These are phyloP conservation scores for Meandrusa payeni DNA, from an alignment of 2,888 invertebrate genomes.

Conservation along the genomic window DNA sequence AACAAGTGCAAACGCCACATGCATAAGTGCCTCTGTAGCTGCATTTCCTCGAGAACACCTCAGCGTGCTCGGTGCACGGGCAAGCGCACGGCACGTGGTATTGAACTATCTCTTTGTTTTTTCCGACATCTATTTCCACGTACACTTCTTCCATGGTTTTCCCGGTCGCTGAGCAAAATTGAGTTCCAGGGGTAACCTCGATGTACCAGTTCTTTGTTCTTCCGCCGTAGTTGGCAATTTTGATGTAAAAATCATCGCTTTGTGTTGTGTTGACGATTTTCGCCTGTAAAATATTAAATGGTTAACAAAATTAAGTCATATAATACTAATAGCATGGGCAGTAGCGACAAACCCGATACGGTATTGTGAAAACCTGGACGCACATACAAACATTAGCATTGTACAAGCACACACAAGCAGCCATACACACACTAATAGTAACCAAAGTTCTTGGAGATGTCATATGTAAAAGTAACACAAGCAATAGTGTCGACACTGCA, in stretches of 20 bases:
- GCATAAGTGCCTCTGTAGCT: constrained; percentile 70
- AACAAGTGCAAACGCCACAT: constrained; percentile 84
- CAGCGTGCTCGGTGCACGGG: constrained; percentile 44
- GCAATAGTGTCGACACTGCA: too few relatives aligned
- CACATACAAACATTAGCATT: too few relatives aligned
- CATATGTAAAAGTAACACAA: too few relatives aligned
- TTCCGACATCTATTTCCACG: constrained; percentile 39
- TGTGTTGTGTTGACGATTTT: constrained; percentile 43
- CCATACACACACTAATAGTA: too few relatives aligned
- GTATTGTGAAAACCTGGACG: too few relatives aligned
- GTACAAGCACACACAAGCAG: too few relatives aligned
- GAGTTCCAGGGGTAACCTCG: constrained; percentile 29
- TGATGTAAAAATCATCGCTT: constrained; percentile 31
- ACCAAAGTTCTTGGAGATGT: too few relatives aligned
- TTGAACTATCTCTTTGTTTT: constrained; percentile 41
- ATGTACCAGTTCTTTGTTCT: constrained; percentile 33
- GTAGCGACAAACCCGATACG: too few relatives aligned
- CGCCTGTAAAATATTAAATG: constrained; percentile 25
- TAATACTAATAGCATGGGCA: too few relatives aligned
- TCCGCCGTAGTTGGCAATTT: constrained; percentile 29
- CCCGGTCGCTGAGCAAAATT: constrained; percentile 48
- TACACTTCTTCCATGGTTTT: constrained; percentile 39
- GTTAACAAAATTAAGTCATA: constrained; percentile 12
- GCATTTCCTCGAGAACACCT: constrained; percentile 62
- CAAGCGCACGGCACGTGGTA: constrained; percentile 63